A percentile compares a stretch with the other conserved stretches of the same genome.
phyloP scores from a whole-genome alignment of 2,888 invertebrate genomes.

The Nycteola revayana region DNA sequence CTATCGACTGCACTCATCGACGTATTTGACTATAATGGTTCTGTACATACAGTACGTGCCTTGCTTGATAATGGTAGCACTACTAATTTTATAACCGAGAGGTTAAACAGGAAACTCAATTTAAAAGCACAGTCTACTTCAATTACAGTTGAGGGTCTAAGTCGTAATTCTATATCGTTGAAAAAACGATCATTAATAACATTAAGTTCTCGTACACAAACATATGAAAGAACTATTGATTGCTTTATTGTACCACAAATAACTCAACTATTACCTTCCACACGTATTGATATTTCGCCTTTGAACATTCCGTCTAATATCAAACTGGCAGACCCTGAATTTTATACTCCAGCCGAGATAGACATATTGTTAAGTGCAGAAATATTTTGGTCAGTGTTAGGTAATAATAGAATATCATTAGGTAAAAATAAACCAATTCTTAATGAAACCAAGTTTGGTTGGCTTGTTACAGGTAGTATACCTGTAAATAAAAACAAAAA shows the following conservation, averaged over 20 bases:
- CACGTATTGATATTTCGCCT: not conserved
- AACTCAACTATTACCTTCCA: not conserved
- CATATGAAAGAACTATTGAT: not conserved
- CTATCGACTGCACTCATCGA: not conserved
- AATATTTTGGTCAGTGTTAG: not conserved
- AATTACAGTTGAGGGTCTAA: not conserved
- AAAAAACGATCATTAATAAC: not conserved
- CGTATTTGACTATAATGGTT: not conserved
- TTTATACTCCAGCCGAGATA: not conserved
- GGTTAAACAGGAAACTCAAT: not conserved
- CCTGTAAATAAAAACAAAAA: not conserved
- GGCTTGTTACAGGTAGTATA: slow-evolving; percentile 1
- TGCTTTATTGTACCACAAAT: not conserved
- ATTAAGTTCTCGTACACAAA: not conserved
- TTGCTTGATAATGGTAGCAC: slow-evolving; percentile 2
- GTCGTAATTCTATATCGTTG: not conserved
- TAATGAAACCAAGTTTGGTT: slow-evolving; percentile 1
- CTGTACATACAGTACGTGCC: not conserved
- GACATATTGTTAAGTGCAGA: no score
- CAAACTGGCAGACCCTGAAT: not conserved
- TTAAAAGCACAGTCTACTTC: slow-evolving; percentile 1
- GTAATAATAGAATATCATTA: not conserved
- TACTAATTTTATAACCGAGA: not conserved
- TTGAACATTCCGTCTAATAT: not conserved
- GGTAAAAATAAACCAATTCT: not conserved